Percentiles rank a stretch among this genome's conserved stretches.
Conservation (phyloP, 2,888 invertebrate species). For the Drosophila dives region DNA sequence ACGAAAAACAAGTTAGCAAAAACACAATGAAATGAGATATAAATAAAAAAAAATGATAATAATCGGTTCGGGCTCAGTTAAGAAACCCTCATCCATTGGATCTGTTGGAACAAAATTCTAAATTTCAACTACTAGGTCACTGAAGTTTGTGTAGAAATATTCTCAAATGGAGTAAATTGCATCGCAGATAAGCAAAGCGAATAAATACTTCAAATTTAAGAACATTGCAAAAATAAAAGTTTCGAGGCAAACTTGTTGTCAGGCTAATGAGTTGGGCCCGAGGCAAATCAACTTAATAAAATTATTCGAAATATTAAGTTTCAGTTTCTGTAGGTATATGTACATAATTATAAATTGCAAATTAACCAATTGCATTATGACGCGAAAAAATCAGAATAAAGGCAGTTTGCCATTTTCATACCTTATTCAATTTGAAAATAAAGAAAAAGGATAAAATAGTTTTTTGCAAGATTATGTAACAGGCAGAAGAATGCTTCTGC, state of each 20-base stretch:
- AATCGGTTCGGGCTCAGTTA: neutral
- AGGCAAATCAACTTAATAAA: neutral
- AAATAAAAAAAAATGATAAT: neutral
- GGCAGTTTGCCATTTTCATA: neutral
- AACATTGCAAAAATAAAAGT: neutral
- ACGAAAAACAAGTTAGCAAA: neutral
- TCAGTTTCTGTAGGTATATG: neutral
- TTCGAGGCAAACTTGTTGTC: neutral
- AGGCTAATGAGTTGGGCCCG: neutral
- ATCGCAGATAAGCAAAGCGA: neutral
- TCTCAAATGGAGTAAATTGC: neutral
- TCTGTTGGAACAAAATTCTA: neutral
- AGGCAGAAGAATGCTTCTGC: neutral
- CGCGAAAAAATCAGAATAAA: neutral
- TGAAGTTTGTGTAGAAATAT: constrained; percentile 2
- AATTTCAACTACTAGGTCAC: constrained; percentile 8
- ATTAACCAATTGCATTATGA: neutral
- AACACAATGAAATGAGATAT: neutral
- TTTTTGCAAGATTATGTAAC: neutral
- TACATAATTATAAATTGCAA: constrained; percentile 14
- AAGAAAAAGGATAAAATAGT: neutral
- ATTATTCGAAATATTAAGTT: constrained; percentile 2
- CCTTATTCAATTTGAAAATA: neutral
- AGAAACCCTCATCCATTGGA: neutral
- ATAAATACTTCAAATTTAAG: neutral